Evolutionary conservation across 2,113 vertebrate species (phyloP).

Genomic region (Pseudopodoces humilis): DNA sequence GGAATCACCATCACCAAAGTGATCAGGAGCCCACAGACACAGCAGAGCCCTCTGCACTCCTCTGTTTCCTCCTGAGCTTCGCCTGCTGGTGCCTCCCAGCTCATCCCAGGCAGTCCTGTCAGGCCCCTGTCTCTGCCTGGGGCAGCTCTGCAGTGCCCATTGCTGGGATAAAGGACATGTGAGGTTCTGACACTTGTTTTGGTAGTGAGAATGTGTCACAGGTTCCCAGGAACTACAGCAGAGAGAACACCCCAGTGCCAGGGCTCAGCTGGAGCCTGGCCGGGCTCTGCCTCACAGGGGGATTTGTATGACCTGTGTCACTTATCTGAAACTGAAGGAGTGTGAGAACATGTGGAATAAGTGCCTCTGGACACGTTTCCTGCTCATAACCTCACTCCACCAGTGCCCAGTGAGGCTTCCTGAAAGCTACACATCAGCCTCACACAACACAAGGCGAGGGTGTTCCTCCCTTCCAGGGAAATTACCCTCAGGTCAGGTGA

Average conservation of each 20-base stretch:
- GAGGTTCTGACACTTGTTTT: neutral
- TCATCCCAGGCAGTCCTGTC: neutral
- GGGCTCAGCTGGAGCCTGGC: neutral
- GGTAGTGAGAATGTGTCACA: neutral
- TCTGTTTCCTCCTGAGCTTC: neutral
- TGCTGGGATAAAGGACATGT: fast-evolving
- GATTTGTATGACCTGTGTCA: neutral
- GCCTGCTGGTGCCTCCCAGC: neutral
- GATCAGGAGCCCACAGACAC: neutral
- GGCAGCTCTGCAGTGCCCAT: neutral
- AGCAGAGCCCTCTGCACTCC: neutral
- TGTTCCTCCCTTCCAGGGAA: neutral
- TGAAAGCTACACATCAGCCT: neutral
- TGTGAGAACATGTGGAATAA: neutral
- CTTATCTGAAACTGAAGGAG: neutral
- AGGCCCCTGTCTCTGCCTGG: neutral
- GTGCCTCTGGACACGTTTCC: neutral
- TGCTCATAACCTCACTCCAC: neutral
- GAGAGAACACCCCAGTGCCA: neutral
- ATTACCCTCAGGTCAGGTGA: neutral
- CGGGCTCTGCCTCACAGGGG: neutral
- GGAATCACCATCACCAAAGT: neutral
- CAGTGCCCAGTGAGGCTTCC: neutral
- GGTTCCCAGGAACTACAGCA: neutral
- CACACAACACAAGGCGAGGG: too few species aligned